Conservation (phyloP, 2,113 vertebrate species). For the Gallinago paraguaiae region DNA sequence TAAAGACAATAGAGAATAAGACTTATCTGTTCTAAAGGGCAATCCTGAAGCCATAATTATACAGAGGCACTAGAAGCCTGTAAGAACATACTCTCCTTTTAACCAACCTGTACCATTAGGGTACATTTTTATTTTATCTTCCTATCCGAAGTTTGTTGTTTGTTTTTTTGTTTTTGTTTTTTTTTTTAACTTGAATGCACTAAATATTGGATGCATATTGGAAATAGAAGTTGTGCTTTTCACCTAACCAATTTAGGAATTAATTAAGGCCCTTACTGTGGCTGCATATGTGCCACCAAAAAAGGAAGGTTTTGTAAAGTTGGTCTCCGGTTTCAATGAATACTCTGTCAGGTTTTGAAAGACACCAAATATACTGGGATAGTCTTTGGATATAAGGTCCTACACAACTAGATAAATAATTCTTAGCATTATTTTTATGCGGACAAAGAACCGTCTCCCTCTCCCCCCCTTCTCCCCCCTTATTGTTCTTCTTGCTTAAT, state of each 20-base stretch:
- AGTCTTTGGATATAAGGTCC: neutral
- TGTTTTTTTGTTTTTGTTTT: neutral
- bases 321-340: neutral
- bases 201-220: neutral
- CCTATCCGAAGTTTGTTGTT: neutral
- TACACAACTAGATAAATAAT: neutral
- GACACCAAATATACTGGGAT: neutral
- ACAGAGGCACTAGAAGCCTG: neutral
- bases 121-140: neutral
- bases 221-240: neutral
- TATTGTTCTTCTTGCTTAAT: neutral
- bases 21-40: neutral
- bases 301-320: neutral
- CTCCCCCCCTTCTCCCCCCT: rapidly evolving
- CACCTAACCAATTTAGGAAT: neutral
- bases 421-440: neutral
- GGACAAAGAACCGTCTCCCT: neutral
- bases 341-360: neutral
- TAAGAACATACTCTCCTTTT: neutral
- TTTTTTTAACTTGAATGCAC: neutral
- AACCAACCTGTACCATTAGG: neutral
- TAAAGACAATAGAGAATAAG: neutral
- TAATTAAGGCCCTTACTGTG: neutral
- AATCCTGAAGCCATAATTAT: neutral
- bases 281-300: neutral